These are phyloP conservation scores for Brachymystax lenok DNA, from an alignment of 2,797 vertebrate genomes.

Conservation along the genomic window DNA sequence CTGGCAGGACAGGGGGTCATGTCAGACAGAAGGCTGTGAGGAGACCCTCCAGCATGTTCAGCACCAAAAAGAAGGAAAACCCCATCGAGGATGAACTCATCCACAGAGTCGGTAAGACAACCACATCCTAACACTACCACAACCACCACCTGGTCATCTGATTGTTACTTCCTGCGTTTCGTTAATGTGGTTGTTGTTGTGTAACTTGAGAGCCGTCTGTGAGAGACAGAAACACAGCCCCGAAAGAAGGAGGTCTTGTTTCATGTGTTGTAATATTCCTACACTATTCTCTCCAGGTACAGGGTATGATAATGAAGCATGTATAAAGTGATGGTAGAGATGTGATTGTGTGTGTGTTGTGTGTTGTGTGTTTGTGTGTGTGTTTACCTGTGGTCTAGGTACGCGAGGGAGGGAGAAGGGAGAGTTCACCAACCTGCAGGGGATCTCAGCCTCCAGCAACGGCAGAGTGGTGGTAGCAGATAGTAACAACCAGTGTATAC, in stretches of 20 bases:
- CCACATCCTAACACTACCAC: neutral
- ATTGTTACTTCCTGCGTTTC: too few species aligned
- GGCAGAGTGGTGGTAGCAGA: slow-evolving; percentile 94
- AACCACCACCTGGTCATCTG: too few species aligned
- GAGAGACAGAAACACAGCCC: too few species aligned
- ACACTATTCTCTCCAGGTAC: too few species aligned
- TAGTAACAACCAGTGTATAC: slow-evolving; percentile 96
- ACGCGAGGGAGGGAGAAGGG: slow-evolving; percentile 92
- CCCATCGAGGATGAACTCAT: slow-evolving; percentile 97
- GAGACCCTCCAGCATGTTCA: slow-evolving; percentile 95
- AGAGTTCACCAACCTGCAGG: slow-evolving; percentile 96
- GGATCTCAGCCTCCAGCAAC: slow-evolving; percentile 87
- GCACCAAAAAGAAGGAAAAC: slow-evolving; percentile 95
- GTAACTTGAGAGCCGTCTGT: neutral
- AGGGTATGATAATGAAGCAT: too few species aligned
- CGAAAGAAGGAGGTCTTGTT: neutral
- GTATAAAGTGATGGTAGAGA: neutral
- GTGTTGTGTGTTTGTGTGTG: neutral
- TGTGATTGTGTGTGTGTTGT: slow-evolving; percentile 8
- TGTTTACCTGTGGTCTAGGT: slow-evolving; percentile 68
- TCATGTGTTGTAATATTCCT: too few species aligned
- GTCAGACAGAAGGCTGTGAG: slow-evolving; percentile 93
- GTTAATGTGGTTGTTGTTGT: neutral
- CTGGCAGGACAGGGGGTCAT: slow-evolving; percentile 87
- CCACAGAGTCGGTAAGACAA: slow-evolving; percentile 78